Conservation (phyloP, 2,797 vertebrate species). For the Pterois miles region DNA sequence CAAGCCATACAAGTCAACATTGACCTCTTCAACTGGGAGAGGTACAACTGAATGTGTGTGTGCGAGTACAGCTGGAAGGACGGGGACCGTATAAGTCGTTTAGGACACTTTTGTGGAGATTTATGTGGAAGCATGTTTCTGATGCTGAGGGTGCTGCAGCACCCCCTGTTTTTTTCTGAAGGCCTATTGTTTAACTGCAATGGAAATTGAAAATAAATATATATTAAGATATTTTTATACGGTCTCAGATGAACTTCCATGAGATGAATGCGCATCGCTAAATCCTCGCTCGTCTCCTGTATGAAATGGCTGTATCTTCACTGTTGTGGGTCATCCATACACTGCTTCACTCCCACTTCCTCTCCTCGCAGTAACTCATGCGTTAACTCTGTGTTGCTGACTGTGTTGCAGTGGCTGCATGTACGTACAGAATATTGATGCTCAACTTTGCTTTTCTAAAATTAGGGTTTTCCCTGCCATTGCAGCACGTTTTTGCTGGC, state of each 20-base stretch:
- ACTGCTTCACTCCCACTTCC: background rate
- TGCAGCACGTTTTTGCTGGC: background rate
- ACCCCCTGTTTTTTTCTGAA: background rate
- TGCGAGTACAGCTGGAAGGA: background rate
- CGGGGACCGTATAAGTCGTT: background rate
- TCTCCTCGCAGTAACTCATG: background rate
- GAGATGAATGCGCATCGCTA: background rate
- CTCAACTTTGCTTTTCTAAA: background rate
- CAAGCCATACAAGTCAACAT: conserved; percentile 95
- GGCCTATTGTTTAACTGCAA: too few species aligned
- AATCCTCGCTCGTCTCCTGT: too few species aligned
- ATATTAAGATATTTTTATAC: background rate
- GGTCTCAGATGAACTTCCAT: background rate
- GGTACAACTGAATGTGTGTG: conserved; percentile 78
- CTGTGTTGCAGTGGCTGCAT: too few species aligned
- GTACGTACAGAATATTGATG: too few species aligned
- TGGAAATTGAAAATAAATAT: background rate
- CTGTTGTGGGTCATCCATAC: background rate
- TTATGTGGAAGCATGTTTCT: conserved; percentile 1
- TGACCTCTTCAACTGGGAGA: conserved; percentile 96
- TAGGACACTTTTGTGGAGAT: conserved; percentile 1
- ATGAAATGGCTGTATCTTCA: background rate
- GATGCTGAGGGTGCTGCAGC: background rate
- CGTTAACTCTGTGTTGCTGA: background rate
- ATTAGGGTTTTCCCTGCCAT: background rate